phyloP scores from a whole-genome alignment of 1,140 invertebrate genomes.

The Aricia agestis region DNA sequence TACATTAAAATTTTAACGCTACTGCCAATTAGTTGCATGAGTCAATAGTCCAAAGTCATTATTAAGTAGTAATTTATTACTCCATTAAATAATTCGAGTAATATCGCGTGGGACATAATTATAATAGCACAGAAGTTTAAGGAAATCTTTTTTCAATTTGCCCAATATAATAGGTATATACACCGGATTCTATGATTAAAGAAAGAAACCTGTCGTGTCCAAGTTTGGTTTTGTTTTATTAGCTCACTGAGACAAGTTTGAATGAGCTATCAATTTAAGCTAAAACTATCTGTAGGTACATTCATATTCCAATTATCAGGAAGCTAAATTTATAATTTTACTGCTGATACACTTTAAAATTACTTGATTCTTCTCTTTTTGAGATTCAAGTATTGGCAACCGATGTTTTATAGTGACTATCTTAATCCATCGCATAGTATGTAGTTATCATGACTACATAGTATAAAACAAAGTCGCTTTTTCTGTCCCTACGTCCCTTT shows the following conservation, averaged over 20 bases:
- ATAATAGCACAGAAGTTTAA: neutral
- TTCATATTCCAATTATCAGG: neutral
- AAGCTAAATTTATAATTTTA: neutral
- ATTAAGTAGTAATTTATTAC: neutral
- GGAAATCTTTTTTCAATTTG: neutral
- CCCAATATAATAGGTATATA: conserved; percentile 5
- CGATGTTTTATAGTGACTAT: too few relatives aligned
- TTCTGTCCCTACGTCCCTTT: too few relatives aligned
- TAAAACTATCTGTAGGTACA: neutral
- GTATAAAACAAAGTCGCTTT: too few relatives aligned
- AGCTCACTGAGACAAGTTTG: neutral
- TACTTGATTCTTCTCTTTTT: too few relatives aligned
- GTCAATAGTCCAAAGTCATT: neutral
- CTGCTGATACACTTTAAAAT: too few relatives aligned
- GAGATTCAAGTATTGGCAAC: too few relatives aligned
- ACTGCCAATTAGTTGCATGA: neutral
- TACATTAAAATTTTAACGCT: too few relatives aligned
- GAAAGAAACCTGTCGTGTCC: conserved; percentile 1
- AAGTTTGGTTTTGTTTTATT: conserved; percentile 14
- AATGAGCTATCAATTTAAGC: neutral
- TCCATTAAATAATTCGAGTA: neutral
- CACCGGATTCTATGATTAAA: neutral
- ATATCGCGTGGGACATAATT: neutral
- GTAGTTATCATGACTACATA: too few relatives aligned
- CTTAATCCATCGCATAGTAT: too few relatives aligned